These are phyloP conservation scores for Stegastes partitus DNA, from an alignment of 2,113 vertebrate genomes.

Conservation along the genomic window DNA sequence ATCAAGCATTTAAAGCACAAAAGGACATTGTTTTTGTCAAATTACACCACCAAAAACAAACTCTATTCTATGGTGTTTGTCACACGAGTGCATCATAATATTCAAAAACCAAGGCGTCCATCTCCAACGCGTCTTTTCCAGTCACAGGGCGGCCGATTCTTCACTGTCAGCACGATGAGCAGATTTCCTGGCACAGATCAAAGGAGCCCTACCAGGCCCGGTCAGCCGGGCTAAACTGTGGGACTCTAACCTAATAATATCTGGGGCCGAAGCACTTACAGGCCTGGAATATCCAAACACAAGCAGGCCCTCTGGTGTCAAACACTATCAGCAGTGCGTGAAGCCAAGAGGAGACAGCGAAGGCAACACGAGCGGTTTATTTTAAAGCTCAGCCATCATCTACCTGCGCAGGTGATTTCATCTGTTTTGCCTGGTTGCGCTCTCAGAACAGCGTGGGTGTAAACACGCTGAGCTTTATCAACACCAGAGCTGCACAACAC, in stretches of 20 bases:
- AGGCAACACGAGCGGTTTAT: not conserved
- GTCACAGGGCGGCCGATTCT: constrained; percentile 11
- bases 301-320: not conserved
- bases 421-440: not conserved
- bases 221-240: constrained; percentile 53
- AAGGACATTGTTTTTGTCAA: no score
- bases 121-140: not conserved
- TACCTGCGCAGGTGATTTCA: not conserved
- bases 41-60: no score
- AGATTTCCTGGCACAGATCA: constrained; percentile 60
- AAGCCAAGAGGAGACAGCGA: not conserved
- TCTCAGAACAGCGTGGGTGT: not conserved
- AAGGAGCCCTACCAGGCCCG: constrained; percentile 39
- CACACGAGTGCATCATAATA: no score
- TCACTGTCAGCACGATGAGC: constrained; percentile 42
- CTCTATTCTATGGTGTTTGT: no score
- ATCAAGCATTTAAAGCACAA: no score
- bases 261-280: constrained; percentile 1
- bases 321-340: not conserved
- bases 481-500: no score
- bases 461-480: not conserved
- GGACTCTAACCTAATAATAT: constrained; percentile 62
- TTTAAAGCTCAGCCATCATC: not conserved
- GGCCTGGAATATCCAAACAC: constrained; percentile 7
- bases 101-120: not conserved